Conservation (phyloP, 2,113 vertebrate species). For the Bothrops jararaca region DNA sequence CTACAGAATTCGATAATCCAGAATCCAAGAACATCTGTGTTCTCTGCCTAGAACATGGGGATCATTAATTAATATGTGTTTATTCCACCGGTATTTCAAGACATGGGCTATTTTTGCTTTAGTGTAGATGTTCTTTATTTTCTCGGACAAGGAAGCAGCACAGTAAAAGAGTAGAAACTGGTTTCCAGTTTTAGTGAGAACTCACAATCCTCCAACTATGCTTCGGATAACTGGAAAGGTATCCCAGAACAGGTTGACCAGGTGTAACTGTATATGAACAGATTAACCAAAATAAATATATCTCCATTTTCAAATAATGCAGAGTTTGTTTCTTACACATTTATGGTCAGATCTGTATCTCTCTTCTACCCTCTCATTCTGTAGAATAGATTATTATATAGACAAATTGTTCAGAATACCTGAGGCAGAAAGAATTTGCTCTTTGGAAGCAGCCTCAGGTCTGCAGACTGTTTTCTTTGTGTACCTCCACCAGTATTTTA, state of each 20-base stretch:
- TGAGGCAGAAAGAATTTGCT: background rate
- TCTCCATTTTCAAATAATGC: background rate
- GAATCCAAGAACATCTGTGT: background rate
- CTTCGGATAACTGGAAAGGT: background rate
- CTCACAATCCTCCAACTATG: background rate
- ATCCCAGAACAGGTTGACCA: background rate
- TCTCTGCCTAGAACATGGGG: background rate
- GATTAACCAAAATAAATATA: background rate
- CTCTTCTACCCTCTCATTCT: background rate
- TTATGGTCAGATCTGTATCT: background rate
- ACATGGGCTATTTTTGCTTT: background rate
- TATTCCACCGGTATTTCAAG: background rate
- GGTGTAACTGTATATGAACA: background rate
- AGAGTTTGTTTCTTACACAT: background rate
- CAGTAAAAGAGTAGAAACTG: background rate
- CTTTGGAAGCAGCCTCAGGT: background rate
- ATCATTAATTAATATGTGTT: background rate
- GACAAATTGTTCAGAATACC: background rate
- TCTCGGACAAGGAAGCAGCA: background rate
- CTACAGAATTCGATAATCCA: background rate
- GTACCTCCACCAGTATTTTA: background rate
- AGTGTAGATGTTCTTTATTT: background rate
- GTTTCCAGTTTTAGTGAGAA: background rate
- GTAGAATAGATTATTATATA: background rate
- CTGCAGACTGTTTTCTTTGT: background rate